Percentiles rank a stretch among this genome's conserved stretches.
phyloP scores from a whole-genome alignment of 2,888 invertebrate genomes.

The Drosophila flavopinicola region DNA sequence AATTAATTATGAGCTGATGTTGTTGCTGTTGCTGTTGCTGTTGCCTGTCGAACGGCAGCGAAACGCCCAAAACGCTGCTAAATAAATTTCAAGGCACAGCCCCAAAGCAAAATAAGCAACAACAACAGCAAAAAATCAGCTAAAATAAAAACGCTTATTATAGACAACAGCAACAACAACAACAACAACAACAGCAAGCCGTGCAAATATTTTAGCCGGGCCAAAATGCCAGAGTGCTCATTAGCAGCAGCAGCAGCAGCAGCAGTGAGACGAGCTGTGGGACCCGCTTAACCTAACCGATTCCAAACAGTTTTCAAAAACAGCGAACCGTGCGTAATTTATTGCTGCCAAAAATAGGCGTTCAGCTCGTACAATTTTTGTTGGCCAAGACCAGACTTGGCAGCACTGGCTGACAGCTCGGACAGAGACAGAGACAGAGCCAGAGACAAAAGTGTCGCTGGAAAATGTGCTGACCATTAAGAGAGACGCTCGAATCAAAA shows the following conservation, averaged over 20 bases:
- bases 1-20: conserved; percentile 66
- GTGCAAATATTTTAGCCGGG: conserved; percentile 49
- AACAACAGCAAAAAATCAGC: conserved; percentile 9
- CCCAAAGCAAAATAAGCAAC: conserved; percentile 9
- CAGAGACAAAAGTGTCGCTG: conserved; percentile 64
- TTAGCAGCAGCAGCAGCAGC: conserved; percentile 42
- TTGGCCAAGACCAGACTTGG: conserved; percentile 35
- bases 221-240: conserved; percentile 78
- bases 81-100: conserved; percentile 59
- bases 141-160: conserved; percentile 48
- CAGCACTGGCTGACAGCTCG: conserved; percentile 11
- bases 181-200: conserved; percentile 1
- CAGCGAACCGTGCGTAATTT: conserved; percentile 72
- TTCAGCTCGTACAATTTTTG: conserved; percentile 37
- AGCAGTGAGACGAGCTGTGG: conserved; percentile 34
- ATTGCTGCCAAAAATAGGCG: conserved; percentile 68
- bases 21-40: conserved; percentile 17
- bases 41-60: conserved; percentile 56
- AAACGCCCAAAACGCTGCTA: conserved; percentile 72
- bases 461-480: conserved; percentile 55
- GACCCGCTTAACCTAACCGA: conserved; percentile 39
- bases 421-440: too few species aligned
- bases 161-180: conserved; percentile 35
- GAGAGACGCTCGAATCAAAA: conserved; percentile 29
- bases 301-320: conserved; percentile 36